These are phyloP conservation scores for Mayetiola destructor DNA, from an alignment of 2,888 invertebrate genomes.

Conservation along the genomic window DNA sequence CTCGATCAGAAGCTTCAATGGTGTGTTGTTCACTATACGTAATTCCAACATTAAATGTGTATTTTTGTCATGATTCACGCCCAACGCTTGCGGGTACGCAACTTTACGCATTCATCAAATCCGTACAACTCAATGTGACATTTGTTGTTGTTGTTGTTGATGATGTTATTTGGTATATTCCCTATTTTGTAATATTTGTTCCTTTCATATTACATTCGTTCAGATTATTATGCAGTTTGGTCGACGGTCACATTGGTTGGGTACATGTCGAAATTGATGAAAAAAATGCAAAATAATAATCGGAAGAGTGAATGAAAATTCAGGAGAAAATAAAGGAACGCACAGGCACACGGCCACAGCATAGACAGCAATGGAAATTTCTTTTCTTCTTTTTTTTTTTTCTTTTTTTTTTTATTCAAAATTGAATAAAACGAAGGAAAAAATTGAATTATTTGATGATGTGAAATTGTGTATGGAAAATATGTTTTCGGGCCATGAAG, in stretches of 20 bases:
- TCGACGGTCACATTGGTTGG: no score
- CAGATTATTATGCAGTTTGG: not conserved
- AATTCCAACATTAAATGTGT: no score
- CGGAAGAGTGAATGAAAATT: no score
- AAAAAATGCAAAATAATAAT: no score
- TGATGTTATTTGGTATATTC: slow-evolving; percentile 1
- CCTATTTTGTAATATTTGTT: slow-evolving; percentile 5
- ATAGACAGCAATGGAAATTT: no score
- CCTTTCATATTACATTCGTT: slow-evolving; percentile 4
- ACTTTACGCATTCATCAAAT: not conserved
- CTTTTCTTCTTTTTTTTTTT: no score
- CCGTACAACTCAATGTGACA: not conserved
- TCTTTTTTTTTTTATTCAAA: no score
- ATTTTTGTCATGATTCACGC: not conserved
- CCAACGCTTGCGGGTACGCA: slow-evolving; percentile 6
- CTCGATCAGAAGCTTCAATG: no score
- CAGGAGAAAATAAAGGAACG: no score
- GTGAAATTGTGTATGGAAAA: slow-evolving; percentile 11
- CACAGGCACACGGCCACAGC: no score
- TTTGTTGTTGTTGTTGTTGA: not conserved
- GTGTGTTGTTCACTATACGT: no score
- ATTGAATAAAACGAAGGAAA: not conserved
- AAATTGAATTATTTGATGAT: slow-evolving; percentile 12
- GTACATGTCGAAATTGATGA: no score
- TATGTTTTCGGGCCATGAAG: slow-evolving; percentile 10